These are phyloP conservation scores for Dicrostonyx torquatus DNA, from an alignment of 2,797 vertebrate genomes.

Conservation along the genomic window DNA sequence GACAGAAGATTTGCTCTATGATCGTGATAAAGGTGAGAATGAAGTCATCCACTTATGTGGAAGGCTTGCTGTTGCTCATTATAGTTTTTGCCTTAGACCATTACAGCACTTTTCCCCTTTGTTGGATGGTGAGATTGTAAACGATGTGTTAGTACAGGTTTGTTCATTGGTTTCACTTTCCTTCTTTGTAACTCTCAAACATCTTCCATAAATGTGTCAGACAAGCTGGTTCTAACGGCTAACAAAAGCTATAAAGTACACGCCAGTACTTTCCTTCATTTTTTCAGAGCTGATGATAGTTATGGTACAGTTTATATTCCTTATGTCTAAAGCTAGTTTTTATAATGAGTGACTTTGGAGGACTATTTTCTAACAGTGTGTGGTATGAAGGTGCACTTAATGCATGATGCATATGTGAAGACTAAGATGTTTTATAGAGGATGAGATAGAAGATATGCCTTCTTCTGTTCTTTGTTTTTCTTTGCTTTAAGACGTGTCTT, in stretches of 20 bases:
- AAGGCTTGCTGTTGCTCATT: conserved; percentile 78
- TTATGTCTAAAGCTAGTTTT: not conserved
- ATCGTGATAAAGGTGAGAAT: conserved; percentile 94
- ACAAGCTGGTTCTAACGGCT: conserved; percentile 82
- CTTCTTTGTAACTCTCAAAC: conserved; percentile 88
- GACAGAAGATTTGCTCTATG: conserved; percentile 94
- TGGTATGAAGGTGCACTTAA: not conserved
- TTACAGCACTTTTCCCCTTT: conserved; percentile 79
- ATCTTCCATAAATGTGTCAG: conserved; percentile 91
- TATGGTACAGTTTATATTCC: conserved; percentile 48
- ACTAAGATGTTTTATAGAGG: not conserved
- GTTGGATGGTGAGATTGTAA: conserved; percentile 74
- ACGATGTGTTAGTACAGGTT: conserved; percentile 77
- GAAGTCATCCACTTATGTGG: conserved; percentile 52
- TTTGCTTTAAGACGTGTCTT: not conserved
- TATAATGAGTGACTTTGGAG: conserved; percentile 30
- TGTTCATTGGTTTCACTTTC: conserved; percentile 83
- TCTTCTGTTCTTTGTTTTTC: not conserved
- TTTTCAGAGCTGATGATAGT: conserved; percentile 12
- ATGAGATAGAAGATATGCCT: not conserved
- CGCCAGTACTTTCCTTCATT: not conserved
- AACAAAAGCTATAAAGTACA: conserved; percentile 69
- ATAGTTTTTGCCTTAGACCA: conserved; percentile 83
- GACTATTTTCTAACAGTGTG: conserved; percentile 11
- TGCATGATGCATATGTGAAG: not conserved